These are phyloP conservation scores for Vulpes ferrilata DNA, from an alignment of 2,113 vertebrate species.

Conservation along the genomic window DNA sequence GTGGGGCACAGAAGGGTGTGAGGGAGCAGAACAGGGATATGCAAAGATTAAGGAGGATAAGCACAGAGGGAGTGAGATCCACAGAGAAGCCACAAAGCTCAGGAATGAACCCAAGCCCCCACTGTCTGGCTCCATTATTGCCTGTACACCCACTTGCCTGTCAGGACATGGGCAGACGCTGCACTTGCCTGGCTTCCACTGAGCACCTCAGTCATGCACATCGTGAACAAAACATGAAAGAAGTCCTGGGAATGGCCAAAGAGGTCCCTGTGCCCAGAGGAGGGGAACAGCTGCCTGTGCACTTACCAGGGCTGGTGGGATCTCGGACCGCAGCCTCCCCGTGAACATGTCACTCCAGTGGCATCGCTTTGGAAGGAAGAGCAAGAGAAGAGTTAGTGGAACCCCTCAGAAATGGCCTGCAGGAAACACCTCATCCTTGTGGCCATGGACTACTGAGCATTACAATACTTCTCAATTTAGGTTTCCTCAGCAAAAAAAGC, in stretches of 20 bases:
- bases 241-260: not conserved
- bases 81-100: not conserved
- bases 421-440: not conserved
- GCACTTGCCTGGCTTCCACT: not conserved
- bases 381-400: not conserved
- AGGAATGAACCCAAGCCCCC: not conserved
- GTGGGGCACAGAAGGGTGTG: not conserved
- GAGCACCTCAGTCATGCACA: not conserved
- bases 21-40: not conserved
- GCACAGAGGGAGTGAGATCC: accelerated
- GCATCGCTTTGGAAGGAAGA: constrained; percentile 89
- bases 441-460: accelerated
- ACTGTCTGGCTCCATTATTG: not conserved
- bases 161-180: not conserved
- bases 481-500: not conserved
- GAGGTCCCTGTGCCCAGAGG: not conserved
- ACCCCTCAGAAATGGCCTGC: not conserved
- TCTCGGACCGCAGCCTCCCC: constrained; percentile 96
- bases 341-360: constrained; percentile 99
- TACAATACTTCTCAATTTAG: not conserved
- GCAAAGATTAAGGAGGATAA: not conserved
- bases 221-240: not conserved
- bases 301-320: constrained; percentile 96
- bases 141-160: not conserved
- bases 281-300: not conserved